Base-by-base conservation (phyloP, 2,113 vertebrate genomes). In the Castor canadensis region DNA sequence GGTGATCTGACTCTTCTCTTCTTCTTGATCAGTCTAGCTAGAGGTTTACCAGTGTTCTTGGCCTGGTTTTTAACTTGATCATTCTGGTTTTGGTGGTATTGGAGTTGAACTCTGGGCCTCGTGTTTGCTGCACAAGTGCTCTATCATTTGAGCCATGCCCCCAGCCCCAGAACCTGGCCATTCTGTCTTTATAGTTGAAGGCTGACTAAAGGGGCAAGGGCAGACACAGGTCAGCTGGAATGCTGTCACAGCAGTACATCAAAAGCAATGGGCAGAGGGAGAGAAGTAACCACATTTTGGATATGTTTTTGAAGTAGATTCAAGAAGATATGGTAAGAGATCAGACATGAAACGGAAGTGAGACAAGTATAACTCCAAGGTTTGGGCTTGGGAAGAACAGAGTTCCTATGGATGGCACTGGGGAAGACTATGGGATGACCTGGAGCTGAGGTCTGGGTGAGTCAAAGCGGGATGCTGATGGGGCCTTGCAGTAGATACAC, bases 381-480 rank as follows among this genome's bases (percentile, higher is more conserved):
- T 45, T 86, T 3, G 32, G 69, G 28, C 32, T 20, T n/a, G 32
- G 58, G 16, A 40, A 30, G 40, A 67, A 69, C 12, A 71, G 30
- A 58, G 38, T 30, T 35, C 9, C 35, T 32, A 11, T 7, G 4
- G 10, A 56, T 0, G 38, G 9, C 2, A 4, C 20, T 32, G 47
- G 28, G 30, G 67, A 26, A 56, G 40, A 30, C 15, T 35, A 7
- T 1, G 35, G 49, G 26, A 52, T n/a, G 13, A 19, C 3, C 15
- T 52, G 28, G 82, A 26, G 19, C 47, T 49, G 26, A 11, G 16
- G 15, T 32, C 2, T 3, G 5, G 40, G 40, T 12, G 47, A 26
- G 24, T 45, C 47, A 20, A 20, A 1, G 5, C 3, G 43, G 64
- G 40, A 26, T 10, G n/a, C 12, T 10, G 9, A 9, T 0, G 7